A percentile compares a stretch with the other conserved stretches of the same genome.
Conservation (phyloP, 2,113 vertebrate genomes). For the Promerops cafer region DNA sequence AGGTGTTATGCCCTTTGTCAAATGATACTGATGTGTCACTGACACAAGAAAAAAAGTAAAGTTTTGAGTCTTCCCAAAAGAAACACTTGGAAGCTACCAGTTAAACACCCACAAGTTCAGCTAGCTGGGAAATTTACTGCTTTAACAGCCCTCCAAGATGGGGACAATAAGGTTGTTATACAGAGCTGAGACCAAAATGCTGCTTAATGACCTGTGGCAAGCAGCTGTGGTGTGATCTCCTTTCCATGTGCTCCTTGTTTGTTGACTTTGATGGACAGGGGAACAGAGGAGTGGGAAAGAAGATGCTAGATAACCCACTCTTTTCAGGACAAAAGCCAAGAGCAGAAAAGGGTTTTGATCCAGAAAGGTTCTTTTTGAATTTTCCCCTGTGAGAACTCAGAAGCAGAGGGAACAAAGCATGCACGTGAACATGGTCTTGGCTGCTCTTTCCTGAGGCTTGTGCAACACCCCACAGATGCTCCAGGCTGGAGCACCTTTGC, state of each 20-base stretch:
- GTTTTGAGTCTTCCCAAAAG: not conserved
- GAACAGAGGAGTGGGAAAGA: not conserved
- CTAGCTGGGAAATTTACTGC: not conserved
- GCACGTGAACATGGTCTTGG: not conserved
- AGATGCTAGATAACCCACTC: not conserved
- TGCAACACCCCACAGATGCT: not conserved
- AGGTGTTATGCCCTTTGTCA: not conserved
- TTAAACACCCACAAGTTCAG: not conserved
- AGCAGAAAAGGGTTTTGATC: not conserved
- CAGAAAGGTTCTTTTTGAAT: not conserved
- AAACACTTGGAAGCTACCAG: not conserved
- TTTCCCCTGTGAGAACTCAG: rapidly evolving
- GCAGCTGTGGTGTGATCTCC: not conserved
- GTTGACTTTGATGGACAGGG: not conserved
- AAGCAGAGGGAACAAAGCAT: not conserved
- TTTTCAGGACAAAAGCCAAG: not conserved
- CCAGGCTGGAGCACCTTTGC: not conserved
- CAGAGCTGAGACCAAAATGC: not conserved
- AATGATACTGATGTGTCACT: rapidly evolving
- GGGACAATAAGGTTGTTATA: not conserved
- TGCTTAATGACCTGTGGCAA: not conserved
- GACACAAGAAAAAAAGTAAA: not conserved
- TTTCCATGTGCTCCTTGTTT: rapidly evolving
- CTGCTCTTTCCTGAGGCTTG: not conserved
- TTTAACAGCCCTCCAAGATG: not conserved